Conservation (phyloP, 2,113 vertebrate genomes). For the Hippopotamus amphibius region DNA sequence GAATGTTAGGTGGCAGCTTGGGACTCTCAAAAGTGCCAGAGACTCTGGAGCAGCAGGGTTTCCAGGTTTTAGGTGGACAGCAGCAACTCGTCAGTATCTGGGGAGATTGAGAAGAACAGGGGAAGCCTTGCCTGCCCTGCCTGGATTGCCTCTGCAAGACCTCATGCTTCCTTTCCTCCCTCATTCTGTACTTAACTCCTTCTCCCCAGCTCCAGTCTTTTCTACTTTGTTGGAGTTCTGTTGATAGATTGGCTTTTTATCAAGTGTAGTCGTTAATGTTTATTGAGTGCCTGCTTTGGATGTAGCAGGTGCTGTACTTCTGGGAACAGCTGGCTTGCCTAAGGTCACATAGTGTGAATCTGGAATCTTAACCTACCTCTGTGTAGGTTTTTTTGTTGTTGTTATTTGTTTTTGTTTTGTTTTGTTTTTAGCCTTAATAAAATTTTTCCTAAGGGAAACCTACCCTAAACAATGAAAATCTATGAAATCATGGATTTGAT, state of each 20-base stretch:
- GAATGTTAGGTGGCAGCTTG: background rate
- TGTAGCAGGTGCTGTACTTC: too few relatives aligned
- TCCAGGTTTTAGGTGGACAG: background rate
- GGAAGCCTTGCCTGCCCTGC: background rate
- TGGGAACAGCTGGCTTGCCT: background rate
- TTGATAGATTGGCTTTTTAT: background rate
- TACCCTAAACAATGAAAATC: conserved; percentile 6
- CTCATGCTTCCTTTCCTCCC: background rate
- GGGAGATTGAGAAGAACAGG: background rate
- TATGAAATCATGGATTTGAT: conserved; percentile 32
- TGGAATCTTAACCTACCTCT: background rate
- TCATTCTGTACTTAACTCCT: background rate
- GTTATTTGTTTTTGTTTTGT: too few relatives aligned
- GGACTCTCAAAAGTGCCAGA: background rate
- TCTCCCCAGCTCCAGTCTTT: background rate
- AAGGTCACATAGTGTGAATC: background rate
- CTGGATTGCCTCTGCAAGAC: background rate
- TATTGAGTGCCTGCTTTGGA: background rate
- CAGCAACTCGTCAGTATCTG: background rate
- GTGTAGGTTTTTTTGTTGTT: background rate
- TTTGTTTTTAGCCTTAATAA: background rate
- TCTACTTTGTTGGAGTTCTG: background rate
- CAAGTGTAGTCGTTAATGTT: background rate
- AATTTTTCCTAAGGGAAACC: background rate
- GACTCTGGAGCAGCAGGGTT: background rate